Evolutionary conservation across 2,888 invertebrate genomes (phyloP), one percentile per base, ranked within the genome.

Genomic region (Philhelius pedissequus): DNA sequence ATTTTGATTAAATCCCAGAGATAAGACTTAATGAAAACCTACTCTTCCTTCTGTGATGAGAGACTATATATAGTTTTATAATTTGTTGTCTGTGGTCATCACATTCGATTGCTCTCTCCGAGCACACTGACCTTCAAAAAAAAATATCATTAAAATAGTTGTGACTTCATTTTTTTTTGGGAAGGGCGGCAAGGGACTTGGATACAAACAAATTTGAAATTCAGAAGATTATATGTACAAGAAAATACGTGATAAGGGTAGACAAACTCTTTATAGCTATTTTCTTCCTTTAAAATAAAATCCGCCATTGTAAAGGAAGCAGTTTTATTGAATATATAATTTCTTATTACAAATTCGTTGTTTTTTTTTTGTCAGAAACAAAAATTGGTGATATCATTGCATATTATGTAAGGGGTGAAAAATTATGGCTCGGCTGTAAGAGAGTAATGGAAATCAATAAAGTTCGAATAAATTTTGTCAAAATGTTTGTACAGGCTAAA

Each of bases 1-100:
- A 64, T 71, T 82, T 71, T 76, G 76, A 81, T 81, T 54, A 71
- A 81, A 60, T 50, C 38, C 32, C 58, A 32, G 48, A 81, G 70
- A 76, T 76, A 75, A 43, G n/a, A 20, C 48, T 7, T 25, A 54
- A 64, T 45, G 38, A 62, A 69, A 69, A 20, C 45, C 13, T 40
- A n/a, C 20, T 45, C 50, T 45, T 22, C 9, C 38, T 43, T 4
- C 15, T 22, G 43, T 25, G 43, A 43, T 40, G 15, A 48, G 7
- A 48, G 13, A 13, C 9, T 11, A 13, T 2, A 0, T 11, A 18
- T 20, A 32, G 13, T 54, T 4, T 20, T 11, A 18, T 20, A 32
- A 13, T 54, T 4, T 20, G 18, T 54, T 54, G 54, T 54, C 18
- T 32, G 32, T 18, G 54, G 54, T 15, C 52, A 27, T 22, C 22